Evolutionary conservation across 2,888 invertebrate species (phyloP).

Genomic region (Apamea epomidion): DNA sequence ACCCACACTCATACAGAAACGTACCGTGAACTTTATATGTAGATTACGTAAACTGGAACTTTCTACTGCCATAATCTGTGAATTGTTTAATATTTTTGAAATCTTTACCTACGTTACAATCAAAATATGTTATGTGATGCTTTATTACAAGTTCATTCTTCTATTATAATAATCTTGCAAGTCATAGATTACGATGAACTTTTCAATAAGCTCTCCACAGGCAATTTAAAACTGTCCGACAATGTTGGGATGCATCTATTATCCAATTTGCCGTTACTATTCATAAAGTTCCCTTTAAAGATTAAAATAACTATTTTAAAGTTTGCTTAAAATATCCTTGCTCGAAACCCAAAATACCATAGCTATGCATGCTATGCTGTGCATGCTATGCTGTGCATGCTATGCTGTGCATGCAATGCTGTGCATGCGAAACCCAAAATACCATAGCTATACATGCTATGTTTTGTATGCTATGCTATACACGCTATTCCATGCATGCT

Average conservation of each 20-base stretch:
- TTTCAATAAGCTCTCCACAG: not conserved
- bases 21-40: slow-evolving; percentile 5
- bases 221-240: not conserved
- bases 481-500: too few species aligned
- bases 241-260: not conserved
- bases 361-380: too few species aligned
- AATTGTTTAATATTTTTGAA: not conserved
- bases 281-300: not conserved
- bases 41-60: slow-evolving; percentile 10
- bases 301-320: not conserved
- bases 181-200: not conserved
- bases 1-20: not conserved
- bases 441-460: too few species aligned
- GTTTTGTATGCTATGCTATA: too few species aligned
- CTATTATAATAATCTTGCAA: not conserved
- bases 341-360: not conserved
- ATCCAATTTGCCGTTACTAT: not conserved
- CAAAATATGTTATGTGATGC: not conserved
- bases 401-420: too few species aligned
- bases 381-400: too few species aligned
- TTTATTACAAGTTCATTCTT: not conserved
- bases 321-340: not conserved
- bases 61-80: not conserved
- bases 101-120: not conserved
- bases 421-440: too few species aligned